A percentile compares a stretch with the other conserved stretches of the same genome.
Evolutionary conservation across 2,797 vertebrate species (phyloP).

Genomic region (Anguilla obscura): DNA sequence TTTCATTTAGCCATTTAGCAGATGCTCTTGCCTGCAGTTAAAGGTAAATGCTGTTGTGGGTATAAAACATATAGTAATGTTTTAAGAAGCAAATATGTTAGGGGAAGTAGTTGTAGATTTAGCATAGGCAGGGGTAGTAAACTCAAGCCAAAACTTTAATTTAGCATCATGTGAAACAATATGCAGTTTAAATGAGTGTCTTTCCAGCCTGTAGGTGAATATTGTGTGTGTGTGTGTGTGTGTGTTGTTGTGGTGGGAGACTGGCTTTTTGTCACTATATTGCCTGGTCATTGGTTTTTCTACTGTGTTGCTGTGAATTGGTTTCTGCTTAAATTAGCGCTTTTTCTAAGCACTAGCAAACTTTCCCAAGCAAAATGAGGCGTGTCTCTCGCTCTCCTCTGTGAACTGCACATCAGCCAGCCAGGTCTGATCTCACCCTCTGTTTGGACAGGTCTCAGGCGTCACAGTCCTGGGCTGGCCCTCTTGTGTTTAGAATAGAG

Average conservation of each 20-base stretch:
- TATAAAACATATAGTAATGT: background rate
- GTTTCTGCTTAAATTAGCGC: background rate
- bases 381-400: background rate
- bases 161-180: background rate
- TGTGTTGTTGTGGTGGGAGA: background rate
- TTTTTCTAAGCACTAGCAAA: background rate
- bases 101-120: background rate
- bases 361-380: background rate
- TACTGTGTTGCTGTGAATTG: background rate
- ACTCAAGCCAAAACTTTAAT: background rate
- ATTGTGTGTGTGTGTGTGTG: background rate
- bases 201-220: background rate
- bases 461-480: background rate
- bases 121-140: background rate
- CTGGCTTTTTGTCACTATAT: background rate
- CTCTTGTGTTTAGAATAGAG: background rate
- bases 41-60: background rate
- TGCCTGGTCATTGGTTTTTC: background rate
- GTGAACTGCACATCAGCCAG: background rate
- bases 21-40: background rate
- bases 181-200: background rate
- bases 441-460: background rate
- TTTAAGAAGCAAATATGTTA: too few species aligned
- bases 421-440: background rate
- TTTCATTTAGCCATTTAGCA: background rate